phyloP scores from a whole-genome alignment of 2,797 vertebrate species.

The Fringilla coelebs region DNA sequence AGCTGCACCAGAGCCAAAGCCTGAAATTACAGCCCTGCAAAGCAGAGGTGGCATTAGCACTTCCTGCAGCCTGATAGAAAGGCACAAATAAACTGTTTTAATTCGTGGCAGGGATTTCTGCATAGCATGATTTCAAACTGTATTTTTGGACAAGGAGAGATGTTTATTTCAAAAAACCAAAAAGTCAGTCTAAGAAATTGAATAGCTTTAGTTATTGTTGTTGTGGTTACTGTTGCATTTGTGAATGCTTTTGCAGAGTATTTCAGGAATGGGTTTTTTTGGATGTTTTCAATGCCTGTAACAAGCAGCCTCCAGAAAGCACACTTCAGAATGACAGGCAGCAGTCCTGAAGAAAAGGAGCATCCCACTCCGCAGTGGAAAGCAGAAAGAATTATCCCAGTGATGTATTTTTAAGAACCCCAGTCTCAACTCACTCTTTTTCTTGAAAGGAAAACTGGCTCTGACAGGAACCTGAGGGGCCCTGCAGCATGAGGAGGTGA shows the following conservation, averaged over 20 bases:
- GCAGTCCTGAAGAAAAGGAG: slow-evolving; percentile 18
- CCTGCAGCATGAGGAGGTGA: neutral
- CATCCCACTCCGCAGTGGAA: neutral
- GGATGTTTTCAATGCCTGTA: neutral
- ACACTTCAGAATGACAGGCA: neutral
- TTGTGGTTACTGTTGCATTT: neutral
- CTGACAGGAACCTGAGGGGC: neutral
- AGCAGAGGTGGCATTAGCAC: slow-evolving; percentile 52
- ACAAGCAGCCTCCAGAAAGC: slow-evolving; percentile 25
- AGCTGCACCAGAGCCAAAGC: neutral
- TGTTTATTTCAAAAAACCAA: neutral
- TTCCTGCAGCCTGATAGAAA: slow-evolving; percentile 16
- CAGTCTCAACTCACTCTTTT: no score
- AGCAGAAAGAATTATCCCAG: neutral
- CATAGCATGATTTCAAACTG: slow-evolving; percentile 14
- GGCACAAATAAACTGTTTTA: neutral
- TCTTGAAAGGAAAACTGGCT: neutral
- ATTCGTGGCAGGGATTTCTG: neutral
- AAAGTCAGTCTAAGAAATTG: neutral
- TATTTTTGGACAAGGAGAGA: neutral
- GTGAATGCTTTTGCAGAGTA: neutral
- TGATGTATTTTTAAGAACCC: neutral
- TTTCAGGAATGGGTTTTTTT: slow-evolving; percentile 6
- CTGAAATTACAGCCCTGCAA: slow-evolving; percentile 1
- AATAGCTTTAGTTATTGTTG: neutral